Percentiles rank a stretch among this genome's conserved stretches.
These are phyloP conservation scores for Dendrocincla tyrannina DNA, from an alignment of 2,797 vertebrate species.

Conservation along the genomic window DNA sequence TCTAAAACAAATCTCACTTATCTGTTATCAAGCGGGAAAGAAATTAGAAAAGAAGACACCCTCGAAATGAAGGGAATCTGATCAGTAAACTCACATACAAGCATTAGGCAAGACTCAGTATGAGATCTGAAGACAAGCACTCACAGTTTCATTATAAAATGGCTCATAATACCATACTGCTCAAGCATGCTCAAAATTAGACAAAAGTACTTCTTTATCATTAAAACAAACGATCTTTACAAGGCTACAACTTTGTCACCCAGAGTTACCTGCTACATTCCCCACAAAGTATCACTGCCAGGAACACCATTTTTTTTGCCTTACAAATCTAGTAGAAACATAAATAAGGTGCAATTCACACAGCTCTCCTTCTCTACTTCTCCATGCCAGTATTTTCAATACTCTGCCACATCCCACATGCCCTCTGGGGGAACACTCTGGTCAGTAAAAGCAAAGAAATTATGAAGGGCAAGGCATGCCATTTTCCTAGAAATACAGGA, in stretches of 20 bases:
- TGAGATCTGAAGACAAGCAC: not conserved
- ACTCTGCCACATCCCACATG: constrained; percentile 64
- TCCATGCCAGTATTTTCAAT: constrained; percentile 13
- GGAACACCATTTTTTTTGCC: not conserved
- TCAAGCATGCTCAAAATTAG: not conserved
- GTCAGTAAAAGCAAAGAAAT: constrained; percentile 65
- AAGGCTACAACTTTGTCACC: not conserved
- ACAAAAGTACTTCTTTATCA: not conserved
- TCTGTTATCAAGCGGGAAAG: not conserved
- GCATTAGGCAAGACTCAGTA: not conserved
- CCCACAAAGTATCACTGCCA: not conserved
- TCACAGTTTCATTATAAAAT: not conserved
- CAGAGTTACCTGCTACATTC: not conserved
- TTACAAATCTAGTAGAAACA: not conserved
- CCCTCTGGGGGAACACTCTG: constrained; percentile 66
- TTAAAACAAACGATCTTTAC: not conserved
- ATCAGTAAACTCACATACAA: not conserved
- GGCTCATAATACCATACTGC: not conserved
- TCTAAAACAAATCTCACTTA: not conserved
- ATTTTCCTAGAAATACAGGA: constrained; percentile 56
- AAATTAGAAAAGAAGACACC: not conserved
- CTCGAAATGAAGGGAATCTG: not conserved
- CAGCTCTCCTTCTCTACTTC: not conserved
- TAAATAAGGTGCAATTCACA: not conserved
- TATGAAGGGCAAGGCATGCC: constrained; percentile 45